Conservation (phyloP, 2,797 vertebrate species). For the Cichlasoma orientale region DNA sequence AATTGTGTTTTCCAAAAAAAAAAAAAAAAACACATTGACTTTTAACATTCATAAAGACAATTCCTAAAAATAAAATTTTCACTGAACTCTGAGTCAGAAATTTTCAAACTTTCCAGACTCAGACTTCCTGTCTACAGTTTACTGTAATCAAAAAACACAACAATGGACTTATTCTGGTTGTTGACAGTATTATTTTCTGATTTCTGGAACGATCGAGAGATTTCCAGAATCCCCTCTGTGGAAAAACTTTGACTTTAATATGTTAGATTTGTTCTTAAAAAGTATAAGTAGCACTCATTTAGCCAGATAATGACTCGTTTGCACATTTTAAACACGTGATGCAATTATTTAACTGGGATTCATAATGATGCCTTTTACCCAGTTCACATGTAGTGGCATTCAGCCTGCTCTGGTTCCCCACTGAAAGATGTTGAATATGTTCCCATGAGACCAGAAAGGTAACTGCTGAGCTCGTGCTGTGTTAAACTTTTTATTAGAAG, state of each 20-base stretch:
- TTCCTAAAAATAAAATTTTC: not conserved
- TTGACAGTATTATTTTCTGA: not conserved
- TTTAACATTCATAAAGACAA: not conserved
- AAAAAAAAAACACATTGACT: too few species aligned
- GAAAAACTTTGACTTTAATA: not conserved
- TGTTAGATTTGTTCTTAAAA: not conserved
- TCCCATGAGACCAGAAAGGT: constrained; percentile 2
- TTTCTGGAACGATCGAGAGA: not conserved
- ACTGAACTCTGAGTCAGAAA: not conserved
- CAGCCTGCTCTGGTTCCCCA: not conserved
- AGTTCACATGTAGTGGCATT: not conserved
- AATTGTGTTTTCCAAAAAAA: too few species aligned
- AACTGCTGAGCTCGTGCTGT: constrained; percentile 30
- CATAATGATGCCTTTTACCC: not conserved
- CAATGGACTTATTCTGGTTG: not conserved
- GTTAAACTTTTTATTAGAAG: constrained; percentile 26
- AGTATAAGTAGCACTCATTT: not conserved
- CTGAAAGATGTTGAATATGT: not conserved
- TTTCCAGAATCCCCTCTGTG: not conserved
- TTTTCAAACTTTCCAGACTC: not conserved
- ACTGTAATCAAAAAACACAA: not conserved
- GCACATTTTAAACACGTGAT: not conserved
- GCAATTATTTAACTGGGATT: not conserved
- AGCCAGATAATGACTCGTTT: not conserved
- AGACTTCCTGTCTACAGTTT: not conserved